These are phyloP conservation scores for Engystomops pustulosus DNA, from an alignment of 2,113 vertebrate species.

Conservation along the genomic window DNA sequence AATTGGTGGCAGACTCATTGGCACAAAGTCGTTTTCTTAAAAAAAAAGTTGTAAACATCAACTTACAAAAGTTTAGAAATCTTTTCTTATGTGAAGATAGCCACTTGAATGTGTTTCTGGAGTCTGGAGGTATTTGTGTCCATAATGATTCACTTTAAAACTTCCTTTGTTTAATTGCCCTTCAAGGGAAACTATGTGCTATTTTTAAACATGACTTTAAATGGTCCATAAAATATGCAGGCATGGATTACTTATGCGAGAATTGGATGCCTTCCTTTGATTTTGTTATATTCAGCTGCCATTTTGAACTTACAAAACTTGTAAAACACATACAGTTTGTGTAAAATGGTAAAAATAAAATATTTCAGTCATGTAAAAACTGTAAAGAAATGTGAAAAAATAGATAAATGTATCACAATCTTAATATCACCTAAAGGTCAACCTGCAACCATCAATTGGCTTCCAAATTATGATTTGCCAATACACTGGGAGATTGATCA, in stretches of 20 bases:
- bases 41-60: not conserved
- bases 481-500: no score
- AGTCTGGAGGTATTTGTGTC: not conserved
- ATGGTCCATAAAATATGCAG: constrained; percentile 3
- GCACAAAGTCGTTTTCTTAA: constrained; percentile 64
- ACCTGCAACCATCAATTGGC: no score
- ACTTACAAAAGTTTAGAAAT: not conserved
- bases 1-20: constrained; percentile 76
- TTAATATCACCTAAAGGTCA: no score
- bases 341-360: no score
- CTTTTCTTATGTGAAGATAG: not conserved
- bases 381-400: no score
- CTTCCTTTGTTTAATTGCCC: constrained; percentile 24
- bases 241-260: not conserved
- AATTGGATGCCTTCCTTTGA: not conserved
- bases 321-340: not conserved
- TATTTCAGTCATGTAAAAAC: no score
- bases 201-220: constrained; percentile 13
- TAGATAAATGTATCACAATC: no score
- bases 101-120: not conserved
- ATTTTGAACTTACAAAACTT: not conserved
- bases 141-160: constrained; percentile 6
- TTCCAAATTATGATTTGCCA: no score
- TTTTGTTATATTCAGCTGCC: not conserved
- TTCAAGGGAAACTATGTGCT: constrained; percentile 1